These are phyloP conservation scores for Pangasianodon gigas DNA, from an alignment of 2,113 vertebrate species.

Conservation along the genomic window DNA sequence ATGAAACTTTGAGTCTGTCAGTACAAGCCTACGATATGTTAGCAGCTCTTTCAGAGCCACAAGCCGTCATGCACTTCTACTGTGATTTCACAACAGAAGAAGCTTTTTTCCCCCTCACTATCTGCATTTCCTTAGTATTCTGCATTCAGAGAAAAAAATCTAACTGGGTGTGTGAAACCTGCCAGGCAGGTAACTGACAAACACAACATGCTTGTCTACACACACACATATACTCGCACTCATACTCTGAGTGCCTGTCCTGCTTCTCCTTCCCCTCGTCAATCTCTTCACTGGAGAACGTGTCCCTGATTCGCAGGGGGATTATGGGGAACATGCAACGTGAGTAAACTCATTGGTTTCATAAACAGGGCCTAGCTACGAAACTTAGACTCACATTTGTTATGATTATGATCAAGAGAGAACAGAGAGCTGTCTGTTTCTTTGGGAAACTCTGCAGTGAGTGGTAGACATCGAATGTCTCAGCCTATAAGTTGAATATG, in stretches of 20 bases:
- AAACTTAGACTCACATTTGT: neutral
- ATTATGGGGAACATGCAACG: constrained; percentile 35
- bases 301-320: neutral
- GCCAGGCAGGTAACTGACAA: constrained; percentile 45
- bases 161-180: constrained; percentile 32
- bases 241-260: neutral
- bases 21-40: neutral
- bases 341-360: neutral
- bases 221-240: neutral
- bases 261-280: neutral
- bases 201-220: neutral
- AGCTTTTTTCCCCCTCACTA: too few species aligned
- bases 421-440: neutral
- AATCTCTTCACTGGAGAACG: neutral
- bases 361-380: neutral
- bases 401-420: constrained; percentile 3
- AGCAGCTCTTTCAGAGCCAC: neutral
- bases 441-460: neutral
- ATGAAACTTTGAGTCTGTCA: neutral
- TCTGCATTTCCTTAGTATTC: neutral
- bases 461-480: neutral
- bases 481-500: neutral
- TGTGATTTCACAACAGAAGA: neutral
- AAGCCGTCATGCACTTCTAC: neutral
- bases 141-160: neutral